Evolutionary conservation across 2,888 invertebrate species (phyloP).

Genomic region (Drosophila affinis): DNA sequence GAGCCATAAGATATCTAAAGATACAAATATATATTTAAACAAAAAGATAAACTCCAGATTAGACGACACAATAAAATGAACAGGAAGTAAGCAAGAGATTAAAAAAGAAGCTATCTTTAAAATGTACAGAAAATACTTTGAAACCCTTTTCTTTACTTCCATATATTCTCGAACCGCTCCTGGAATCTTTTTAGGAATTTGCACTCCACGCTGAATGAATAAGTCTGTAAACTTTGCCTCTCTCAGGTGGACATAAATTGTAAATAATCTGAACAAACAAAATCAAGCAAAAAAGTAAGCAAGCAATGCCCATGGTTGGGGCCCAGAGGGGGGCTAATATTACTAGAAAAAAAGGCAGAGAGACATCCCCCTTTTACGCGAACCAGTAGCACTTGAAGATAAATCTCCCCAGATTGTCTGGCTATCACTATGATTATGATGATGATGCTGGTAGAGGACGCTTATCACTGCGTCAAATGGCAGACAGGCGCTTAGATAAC

Average conservation of each 20-base stretch:
- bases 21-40: neutral
- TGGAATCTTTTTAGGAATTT: slow-evolving; percentile 26
- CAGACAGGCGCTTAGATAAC: slow-evolving; percentile 61
- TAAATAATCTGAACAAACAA: slow-evolving; percentile 71
- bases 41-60: neutral
- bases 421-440: slow-evolving; percentile 40
- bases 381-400: slow-evolving; percentile 58
- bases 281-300: slow-evolving; percentile 36
- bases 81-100: neutral
- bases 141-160: neutral
- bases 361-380: slow-evolving; percentile 20
- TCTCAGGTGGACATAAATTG: slow-evolving; percentile 58
- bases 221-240: slow-evolving; percentile 20
- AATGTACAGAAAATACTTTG: neutral
- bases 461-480: slow-evolving; percentile 71
- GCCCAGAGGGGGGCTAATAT: slow-evolving; percentile 2
- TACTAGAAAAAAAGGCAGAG: neutral
- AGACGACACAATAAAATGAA: slow-evolving; percentile 1
- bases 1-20: neutral
- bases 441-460: neutral
- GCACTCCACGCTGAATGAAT: slow-evolving; percentile 25
- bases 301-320: slow-evolving; percentile 6
- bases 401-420: slow-evolving; percentile 52
- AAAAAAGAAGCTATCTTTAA: slow-evolving; percentile 4
- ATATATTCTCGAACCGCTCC: slow-evolving; percentile 10